Evolutionary conservation across 2,888 invertebrate genomes (phyloP).

Genomic region (Abrostola tripartita): DNA sequence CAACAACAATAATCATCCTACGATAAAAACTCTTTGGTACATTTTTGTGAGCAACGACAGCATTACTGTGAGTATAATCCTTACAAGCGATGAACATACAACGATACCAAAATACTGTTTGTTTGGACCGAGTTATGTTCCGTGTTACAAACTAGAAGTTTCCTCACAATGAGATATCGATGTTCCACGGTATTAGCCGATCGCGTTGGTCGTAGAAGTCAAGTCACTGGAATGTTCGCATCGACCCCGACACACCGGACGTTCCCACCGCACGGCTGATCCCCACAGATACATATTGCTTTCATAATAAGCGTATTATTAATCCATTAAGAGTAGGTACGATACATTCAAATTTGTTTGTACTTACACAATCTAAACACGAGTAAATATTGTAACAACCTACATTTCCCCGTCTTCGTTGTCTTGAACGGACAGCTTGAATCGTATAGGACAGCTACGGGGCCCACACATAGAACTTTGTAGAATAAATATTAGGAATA

Average conservation of each 20-base stretch:
- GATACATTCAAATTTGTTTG: conserved; percentile 80
- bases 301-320: conserved; percentile 77
- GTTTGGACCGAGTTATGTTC: conserved; percentile 64
- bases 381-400: conserved; percentile 83
- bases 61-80: conserved; percentile 72
- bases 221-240: conserved; percentile 83
- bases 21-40: conserved; percentile 84
- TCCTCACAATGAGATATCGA: conserved; percentile 40
- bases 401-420: conserved; percentile 84
- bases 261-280: conserved; percentile 72
- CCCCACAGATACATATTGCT: conserved; percentile 79
- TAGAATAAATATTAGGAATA: conserved; percentile 79
- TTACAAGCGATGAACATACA: conserved; percentile 71
- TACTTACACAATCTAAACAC: conserved; percentile 84
- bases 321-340: conserved; percentile 79
- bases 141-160: conserved; percentile 56
- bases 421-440: conserved; percentile 83
- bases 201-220: conserved; percentile 29
- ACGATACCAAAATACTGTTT: conserved; percentile 73
- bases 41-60: conserved; percentile 85
- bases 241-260: conserved; percentile 59
- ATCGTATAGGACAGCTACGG: conserved; percentile 71
- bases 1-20: conserved; percentile 67
- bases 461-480: conserved; percentile 71
- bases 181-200: conserved; percentile 42